A percentile compares a stretch with the other conserved stretches of the same genome.
Evolutionary conservation across 2,888 invertebrate genomes (phyloP).

Genomic region (Ypsolopha sequella): DNA sequence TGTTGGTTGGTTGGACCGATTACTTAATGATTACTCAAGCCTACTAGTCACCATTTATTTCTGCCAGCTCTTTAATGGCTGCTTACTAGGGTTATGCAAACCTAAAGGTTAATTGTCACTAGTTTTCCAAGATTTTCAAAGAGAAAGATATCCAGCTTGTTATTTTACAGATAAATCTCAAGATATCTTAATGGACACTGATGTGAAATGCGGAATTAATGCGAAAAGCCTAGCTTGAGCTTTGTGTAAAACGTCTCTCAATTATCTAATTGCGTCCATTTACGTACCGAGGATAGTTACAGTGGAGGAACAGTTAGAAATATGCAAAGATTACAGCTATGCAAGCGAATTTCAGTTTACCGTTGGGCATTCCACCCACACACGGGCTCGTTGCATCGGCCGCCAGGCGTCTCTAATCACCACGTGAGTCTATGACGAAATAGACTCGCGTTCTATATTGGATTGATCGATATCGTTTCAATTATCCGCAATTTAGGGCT

Average conservation of each 20-base stretch:
- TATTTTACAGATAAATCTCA: too few relatives aligned
- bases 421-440: too few relatives aligned
- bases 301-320: not conserved
- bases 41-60: not conserved
- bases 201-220: too few relatives aligned
- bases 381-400: not conserved
- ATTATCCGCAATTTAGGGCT: slow-evolving; percentile 47
- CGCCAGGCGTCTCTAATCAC: too few relatives aligned
- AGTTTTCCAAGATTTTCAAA: too few relatives aligned
- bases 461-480: slow-evolving; percentile 21
- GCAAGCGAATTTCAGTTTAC: slow-evolving; percentile 5
- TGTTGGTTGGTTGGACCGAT: not conserved
- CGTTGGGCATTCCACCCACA: slow-evolving; percentile 2
- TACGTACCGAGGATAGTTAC: not conserved
- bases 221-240: too few relatives aligned
- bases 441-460: not conserved
- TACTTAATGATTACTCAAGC: slow-evolving; percentile 2
- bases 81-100: too few relatives aligned
- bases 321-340: not conserved
- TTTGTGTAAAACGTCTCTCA: too few relatives aligned
- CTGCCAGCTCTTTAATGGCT: not conserved
- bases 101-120: too few relatives aligned
- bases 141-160: too few relatives aligned
- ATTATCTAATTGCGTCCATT: too few relatives aligned
- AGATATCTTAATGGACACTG: too few relatives aligned